These are phyloP conservation scores for Dolichoris vasculosae DNA, from an alignment of 1,140 invertebrate genomes.

Conservation along the genomic window DNA sequence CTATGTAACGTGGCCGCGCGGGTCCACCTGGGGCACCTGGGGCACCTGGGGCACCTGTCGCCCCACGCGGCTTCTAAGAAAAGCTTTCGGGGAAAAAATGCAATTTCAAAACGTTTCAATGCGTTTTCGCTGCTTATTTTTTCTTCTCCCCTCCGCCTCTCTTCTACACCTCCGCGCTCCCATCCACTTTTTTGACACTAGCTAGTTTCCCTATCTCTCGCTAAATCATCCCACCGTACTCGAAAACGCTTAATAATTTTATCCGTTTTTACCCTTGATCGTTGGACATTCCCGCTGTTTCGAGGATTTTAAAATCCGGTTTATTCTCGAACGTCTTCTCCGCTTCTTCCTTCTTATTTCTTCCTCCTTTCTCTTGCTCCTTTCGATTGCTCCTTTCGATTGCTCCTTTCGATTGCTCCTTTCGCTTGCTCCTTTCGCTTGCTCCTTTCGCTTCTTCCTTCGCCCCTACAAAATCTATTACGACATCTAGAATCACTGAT, in stretches of 20 bases:
- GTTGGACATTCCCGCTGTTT: background rate
- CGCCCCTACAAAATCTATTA: too few species aligned
- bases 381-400: background rate
- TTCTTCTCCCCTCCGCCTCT: too few species aligned
- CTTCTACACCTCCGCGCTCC: too few species aligned
- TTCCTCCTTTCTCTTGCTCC: background rate
- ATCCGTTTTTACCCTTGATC: background rate
- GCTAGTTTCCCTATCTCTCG: background rate
- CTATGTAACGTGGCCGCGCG: constrained; percentile 13
- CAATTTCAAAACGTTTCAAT: too few species aligned
- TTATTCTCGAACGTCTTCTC: background rate
- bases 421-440: background rate
- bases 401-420: background rate
- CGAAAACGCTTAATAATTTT: background rate
- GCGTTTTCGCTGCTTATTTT: too few species aligned
- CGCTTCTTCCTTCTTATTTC: background rate
- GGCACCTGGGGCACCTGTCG: constrained; percentile 36
- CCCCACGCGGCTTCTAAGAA: background rate
- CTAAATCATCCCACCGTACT: too few species aligned
- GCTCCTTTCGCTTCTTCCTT: background rate
- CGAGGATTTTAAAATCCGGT: background rate
- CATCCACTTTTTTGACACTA: too few species aligned
- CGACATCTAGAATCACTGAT: background rate
- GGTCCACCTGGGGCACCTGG: constrained; percentile 1
- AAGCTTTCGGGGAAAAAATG: background rate